Base-by-base conservation (phyloP, 1,140 invertebrate species). In the Bombus turneri region DNA sequence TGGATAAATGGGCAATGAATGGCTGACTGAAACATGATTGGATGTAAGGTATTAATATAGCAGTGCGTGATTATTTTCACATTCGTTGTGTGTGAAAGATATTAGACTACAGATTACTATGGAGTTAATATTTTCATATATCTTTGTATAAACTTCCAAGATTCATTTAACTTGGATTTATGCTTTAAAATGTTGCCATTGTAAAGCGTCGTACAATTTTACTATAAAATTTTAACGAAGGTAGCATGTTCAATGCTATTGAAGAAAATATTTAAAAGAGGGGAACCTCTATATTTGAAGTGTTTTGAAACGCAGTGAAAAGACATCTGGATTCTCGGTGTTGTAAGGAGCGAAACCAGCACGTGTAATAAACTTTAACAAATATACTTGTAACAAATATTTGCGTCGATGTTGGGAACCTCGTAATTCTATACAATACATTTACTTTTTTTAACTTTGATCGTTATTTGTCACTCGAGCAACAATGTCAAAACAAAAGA, bases 401-500 rank as follows among this genome's bases (percentile, higher is more conserved):
- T 76, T 25, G 18, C 43, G 62, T 76, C 53, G 68, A 77, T 57
- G 18, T n/a, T 53, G 12, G 13, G 9, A 57, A 10, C 34, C n/a
- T 25, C n/a, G 31, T 68, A 41, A 41, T 76, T 41, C 34, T 18
- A 15, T 28, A n/a, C 31, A 76, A 76, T 47, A 22, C 62, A 28
- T 57, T 77, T 28, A 39, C 47, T 31, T 34, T 28, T 68, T 18
- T 76, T 25, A 53, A 31, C 41, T 66, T 68, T 53, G 69, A 39
- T 39, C 73, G n/a, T 39, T 41, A 41, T 43, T n/a, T 41, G 39
- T 75, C 41, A 37, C 28, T 10, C 43, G 39, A 3, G 53, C 4
- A 62, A 71, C 34, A 83, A 83, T 68, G 1, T 31, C 3, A 39
- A 15, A 18, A 79, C 39, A 59, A 79, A 79, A 79, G 47, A 22